These are phyloP conservation scores for Calypte anna DNA, from an alignment of 2,113 vertebrate species.

Conservation along the genomic window DNA sequence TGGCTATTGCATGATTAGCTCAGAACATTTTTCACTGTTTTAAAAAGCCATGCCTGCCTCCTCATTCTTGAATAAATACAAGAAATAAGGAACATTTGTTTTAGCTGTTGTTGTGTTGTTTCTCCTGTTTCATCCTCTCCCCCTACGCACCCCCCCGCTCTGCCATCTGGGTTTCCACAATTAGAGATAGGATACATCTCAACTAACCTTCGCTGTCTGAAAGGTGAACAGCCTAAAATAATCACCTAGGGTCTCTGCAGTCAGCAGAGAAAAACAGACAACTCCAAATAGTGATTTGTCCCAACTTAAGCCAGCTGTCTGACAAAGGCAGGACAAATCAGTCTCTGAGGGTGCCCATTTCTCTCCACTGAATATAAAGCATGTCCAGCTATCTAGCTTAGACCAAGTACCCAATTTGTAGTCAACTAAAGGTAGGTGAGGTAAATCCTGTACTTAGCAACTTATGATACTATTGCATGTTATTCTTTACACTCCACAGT, in stretches of 20 bases:
- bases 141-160: not conserved
- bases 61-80: not conserved
- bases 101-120: not conserved
- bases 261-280: constrained; percentile 55
- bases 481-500: not conserved
- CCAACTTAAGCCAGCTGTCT: constrained; percentile 52
- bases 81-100: not conserved
- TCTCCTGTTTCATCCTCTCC: not conserved
- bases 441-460: not conserved
- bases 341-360: constrained; percentile 33
- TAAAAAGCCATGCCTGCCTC: not conserved
- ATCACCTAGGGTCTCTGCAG: constrained; percentile 50
- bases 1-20: not conserved
- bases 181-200: constrained; percentile 64
- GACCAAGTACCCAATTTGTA: not conserved
- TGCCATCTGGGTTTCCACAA: constrained; percentile 58
- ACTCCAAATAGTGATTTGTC: constrained; percentile 58
- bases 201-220: constrained; percentile 65
- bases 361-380: constrained; percentile 33
- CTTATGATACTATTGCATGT: not conserved
- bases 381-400: not conserved
- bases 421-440: not conserved
- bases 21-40: not conserved
- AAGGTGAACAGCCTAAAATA: constrained; percentile 66
- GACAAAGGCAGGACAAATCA: constrained; percentile 46